phyloP scores from a whole-genome alignment of 2,113 vertebrate species.

The Coptodon rendalli region DNA sequence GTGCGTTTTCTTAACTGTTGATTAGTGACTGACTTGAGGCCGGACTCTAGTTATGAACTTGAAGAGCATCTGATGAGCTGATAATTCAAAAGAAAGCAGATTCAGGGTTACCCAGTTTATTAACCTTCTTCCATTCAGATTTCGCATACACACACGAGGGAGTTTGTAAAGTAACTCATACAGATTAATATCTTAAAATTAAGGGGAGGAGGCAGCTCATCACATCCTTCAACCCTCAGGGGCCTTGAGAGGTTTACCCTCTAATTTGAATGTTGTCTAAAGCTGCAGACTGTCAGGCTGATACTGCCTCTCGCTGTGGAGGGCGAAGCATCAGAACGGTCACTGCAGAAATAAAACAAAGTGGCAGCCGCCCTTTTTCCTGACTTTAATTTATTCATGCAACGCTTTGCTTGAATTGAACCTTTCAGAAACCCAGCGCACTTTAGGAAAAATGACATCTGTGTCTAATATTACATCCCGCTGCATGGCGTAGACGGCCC shows the following conservation, averaged over 20 bases:
- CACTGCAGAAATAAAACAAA: not conserved
- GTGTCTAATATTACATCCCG: not conserved
- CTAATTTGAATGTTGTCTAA: not conserved
- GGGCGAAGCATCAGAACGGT: not conserved
- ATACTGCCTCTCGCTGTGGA: not conserved
- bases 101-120: not conserved
- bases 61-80: not conserved
- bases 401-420: not conserved
- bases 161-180: conserved; percentile 5
- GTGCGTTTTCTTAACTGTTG: not conserved
- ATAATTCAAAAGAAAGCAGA: not conserved
- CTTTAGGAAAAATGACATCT: not conserved
- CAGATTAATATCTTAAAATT: conserved; percentile 43
- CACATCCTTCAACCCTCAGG: not conserved
- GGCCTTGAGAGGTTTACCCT: not conserved
- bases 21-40: not conserved
- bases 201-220: not conserved
- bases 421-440: not conserved
- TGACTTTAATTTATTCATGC: not conserved
- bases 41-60: fast-evolving
- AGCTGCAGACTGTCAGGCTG: not conserved
- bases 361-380: not conserved
- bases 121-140: not conserved
- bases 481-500: not conserved
- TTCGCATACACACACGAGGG: not conserved